Percentiles rank a stretch among this genome's conserved stretches.
Evolutionary conservation across 2,113 vertebrate genomes (phyloP).

Genomic region (zebrafish (Danio rerio)): DNA sequence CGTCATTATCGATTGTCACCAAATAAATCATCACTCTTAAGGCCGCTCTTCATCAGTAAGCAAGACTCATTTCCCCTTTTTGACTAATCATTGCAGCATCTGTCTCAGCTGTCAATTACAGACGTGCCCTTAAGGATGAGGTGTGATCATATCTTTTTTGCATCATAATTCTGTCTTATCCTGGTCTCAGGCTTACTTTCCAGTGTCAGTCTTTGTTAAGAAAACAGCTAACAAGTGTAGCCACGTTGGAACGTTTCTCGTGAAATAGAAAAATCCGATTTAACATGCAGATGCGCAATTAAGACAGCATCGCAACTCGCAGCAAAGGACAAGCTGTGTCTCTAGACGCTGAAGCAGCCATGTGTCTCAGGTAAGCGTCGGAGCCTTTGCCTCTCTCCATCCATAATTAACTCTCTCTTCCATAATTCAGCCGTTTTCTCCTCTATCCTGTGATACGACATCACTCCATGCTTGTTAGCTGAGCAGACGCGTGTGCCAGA

Average conservation of each 20-base stretch:
- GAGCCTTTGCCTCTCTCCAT: constrained; percentile 67
- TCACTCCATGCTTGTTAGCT: constrained; percentile 67
- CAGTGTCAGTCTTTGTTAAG: constrained; percentile 65
- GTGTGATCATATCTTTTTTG: constrained; percentile 53
- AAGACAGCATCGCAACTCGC: constrained; percentile 62
- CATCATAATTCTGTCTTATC: constrained; percentile 10
- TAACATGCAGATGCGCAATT: constrained; percentile 64
- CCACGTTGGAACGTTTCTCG: neutral
- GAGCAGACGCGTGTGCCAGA: constrained; percentile 69
- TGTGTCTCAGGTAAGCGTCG: constrained; percentile 71
- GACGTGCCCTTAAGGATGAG: constrained; percentile 61
- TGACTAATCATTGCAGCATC: constrained; percentile 59
- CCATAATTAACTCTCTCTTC: constrained; percentile 73
- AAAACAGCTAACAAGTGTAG: constrained; percentile 28
- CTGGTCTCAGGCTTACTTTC: constrained; percentile 46
- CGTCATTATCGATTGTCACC: constrained; percentile 7
- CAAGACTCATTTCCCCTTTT: constrained; percentile 50
- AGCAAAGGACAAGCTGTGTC: constrained; percentile 62
- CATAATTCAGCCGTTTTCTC: constrained; percentile 75
- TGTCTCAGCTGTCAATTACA: constrained; percentile 58
- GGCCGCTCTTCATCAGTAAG: constrained; percentile 58
- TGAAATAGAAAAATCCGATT: constrained; percentile 53
- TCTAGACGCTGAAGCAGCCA: constrained; percentile 61
- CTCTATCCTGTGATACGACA: constrained; percentile 73
- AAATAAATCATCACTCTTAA: constrained; percentile 50